phyloP scores from a whole-genome alignment of 2,113 vertebrate species.

The Gavia stellata region DNA sequence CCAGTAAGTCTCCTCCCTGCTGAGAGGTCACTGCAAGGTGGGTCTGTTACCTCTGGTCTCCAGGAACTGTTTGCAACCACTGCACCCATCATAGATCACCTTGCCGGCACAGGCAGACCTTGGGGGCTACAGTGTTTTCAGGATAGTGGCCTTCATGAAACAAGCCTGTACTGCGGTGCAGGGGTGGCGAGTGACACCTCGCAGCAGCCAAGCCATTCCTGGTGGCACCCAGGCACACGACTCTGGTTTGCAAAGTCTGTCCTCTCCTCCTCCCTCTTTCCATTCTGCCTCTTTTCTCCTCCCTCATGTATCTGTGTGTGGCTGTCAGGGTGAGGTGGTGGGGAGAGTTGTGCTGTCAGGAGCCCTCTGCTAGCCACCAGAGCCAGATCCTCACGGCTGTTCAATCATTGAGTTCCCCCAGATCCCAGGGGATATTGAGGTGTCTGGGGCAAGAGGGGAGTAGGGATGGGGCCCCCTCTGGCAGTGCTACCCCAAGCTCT shows the following conservation, averaged over 20 bases:
- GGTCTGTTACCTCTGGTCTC: background rate
- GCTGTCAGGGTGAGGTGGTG: background rate
- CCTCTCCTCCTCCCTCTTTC: background rate
- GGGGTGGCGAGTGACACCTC: background rate
- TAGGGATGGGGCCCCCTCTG: background rate
- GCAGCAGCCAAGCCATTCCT: background rate
- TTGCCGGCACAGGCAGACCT: background rate
- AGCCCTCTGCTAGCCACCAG: background rate
- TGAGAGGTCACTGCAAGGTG: background rate
- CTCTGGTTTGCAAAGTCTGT: conserved; percentile 14
- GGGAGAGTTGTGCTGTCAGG: background rate
- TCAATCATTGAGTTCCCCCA: background rate
- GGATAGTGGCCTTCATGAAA: background rate
- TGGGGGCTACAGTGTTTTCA: background rate
- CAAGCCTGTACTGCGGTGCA: background rate
- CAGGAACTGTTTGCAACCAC: background rate
- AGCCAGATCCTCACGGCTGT: background rate
- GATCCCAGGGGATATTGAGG: background rate
- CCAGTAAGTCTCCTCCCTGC: background rate
- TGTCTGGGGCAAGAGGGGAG: background rate
- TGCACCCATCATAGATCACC: background rate
- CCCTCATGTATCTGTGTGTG: background rate
- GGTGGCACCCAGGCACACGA: background rate
- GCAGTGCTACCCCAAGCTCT: background rate
- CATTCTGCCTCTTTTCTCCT: background rate